Base-by-base conservation (phyloP, 2,888 invertebrate species). In the Lithosia quadra region DNA sequence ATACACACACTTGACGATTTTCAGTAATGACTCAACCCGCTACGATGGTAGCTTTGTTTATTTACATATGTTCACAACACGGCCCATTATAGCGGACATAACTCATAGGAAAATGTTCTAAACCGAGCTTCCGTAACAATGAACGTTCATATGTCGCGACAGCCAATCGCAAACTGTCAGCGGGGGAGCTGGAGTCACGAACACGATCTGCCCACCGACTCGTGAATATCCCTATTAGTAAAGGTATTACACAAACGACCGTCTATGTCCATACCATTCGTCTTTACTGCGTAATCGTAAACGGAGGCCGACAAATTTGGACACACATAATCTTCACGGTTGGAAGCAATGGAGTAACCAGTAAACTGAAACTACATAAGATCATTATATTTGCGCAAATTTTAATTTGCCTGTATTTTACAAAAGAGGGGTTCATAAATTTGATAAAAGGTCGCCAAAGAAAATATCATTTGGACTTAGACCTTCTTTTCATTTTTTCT, bases 141-240 rank as follows among this genome's bases (percentile, higher is more conserved):
- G 75, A 75, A 85, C 91, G 91, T 92, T 90, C 86, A 82, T 77
- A 77, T 89, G 81, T 85, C 78, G 78, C 88, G 90, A 82, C 82
- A 81, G 87, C 84, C 85, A 81, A 84, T 86, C 85, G 87, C 84
- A 81, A 87, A 94, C 94, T 93, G 92, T 88, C 88, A 86, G 84
- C 79, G 77, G 72, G 82, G 74, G 74, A 74, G 72, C 72, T 68
- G 71, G 72, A 74, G 72, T 75, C 68, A 77, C 85, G 82, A 84
- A 84, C 84, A 77, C 83, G 82, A 84, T 85, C 84, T 83, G 84
- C 82, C 82, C 82, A 84, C 85, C 82, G 81, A 85, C 86, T 82
- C 84, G 87, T 85, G 82, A 89, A 89, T 91, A 90, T 90, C 86
- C 90, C 85, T 90, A 89, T 90, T 89, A 89, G 89, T 83, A 83